These are phyloP conservation scores for Cataglyphis cursor DNA, from an alignment of 2,888 invertebrate genomes.

Conservation along the genomic window DNA sequence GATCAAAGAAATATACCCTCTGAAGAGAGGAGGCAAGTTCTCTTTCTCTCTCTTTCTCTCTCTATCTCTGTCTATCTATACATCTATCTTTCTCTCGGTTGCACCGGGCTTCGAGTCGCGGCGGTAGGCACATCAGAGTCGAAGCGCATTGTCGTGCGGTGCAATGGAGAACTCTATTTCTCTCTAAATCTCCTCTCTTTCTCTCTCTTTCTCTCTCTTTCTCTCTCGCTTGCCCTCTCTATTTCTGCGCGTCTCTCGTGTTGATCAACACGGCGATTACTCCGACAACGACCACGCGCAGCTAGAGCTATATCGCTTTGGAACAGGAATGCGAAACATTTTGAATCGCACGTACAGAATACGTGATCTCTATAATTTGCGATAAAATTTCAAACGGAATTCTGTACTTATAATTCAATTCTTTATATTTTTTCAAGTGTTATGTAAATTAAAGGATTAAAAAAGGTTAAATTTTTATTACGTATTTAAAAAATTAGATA, in stretches of 20 bases:
- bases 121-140: constrained; percentile 13
- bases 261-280: constrained; percentile 11
- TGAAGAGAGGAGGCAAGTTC: constrained; percentile 59
- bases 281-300: not conserved
- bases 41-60: not conserved
- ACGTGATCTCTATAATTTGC: too few species aligned
- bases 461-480: not conserved
- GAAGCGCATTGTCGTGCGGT: constrained; percentile 36
- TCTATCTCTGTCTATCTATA: not conserved
- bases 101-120: constrained; percentile 40
- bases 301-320: not conserved
- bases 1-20: constrained; percentile 74
- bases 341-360: not conserved
- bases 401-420: too few species aligned
- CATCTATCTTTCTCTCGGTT: constrained; percentile 44
- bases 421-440: not conserved
- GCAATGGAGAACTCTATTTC: constrained; percentile 24
- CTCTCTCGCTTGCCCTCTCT: not conserved
- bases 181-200: not conserved
- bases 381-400: too few species aligned
- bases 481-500: not conserved
- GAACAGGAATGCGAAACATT: not conserved
- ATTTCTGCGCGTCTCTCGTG: not conserved
- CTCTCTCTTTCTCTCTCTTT: not conserved
- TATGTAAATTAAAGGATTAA: not conserved